Base-by-base conservation (phyloP, 2,113 vertebrate species). In the Trachemys scripta region DNA sequence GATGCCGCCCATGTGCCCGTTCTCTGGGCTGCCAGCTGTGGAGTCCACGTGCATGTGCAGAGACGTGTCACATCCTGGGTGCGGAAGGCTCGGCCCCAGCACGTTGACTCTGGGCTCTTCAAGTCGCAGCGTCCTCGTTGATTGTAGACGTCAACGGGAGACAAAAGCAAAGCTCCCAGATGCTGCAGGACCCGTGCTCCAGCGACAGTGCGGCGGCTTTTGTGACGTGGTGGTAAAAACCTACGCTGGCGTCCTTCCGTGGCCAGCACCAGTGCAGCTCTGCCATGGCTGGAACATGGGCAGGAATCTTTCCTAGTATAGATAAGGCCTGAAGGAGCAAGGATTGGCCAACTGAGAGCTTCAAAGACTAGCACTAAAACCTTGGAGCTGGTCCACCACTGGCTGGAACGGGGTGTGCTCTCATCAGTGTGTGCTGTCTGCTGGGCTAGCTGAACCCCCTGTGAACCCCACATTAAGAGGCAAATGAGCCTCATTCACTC, bases 401-500 rank as follows among this genome's bases (percentile, higher is more conserved):
- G 69, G 69, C 19, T 24, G 69, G n/a, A 42, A 27, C 29, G 27
- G 11, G 29, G 57, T 59, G 13, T 4, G 24, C 56, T 14, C 31
- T 31, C 62, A 35, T 65, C 62, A 35, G 62, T 7, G 17, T 27
- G 29, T 38, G 69, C n/a, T 10, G n/a, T 42, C 17, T 6, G 69
- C 69, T 38, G 22, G 51, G n/a, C 80, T 13, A 22, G 35, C 80
- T 54, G 47, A 13, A 29, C 8, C 24, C 6, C 4, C 38, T 45
- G 25, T 14, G 10, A 62, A 10, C 45, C 19, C 42, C 22, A 25
- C 27, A 29, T 11, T 13, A 1, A 56, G 49, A 5, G 2, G 5
- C 47, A 79, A 2, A 22, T 1, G 31, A 8, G 4, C 20, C 16
- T 1, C 0, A 17, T n/a, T 45, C 31, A 2, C 13, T 62, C 29